Percentiles rank a stretch among this genome's conserved stretches.
These are phyloP conservation scores for Deilephila porcellus DNA, from an alignment of 2,888 invertebrate genomes.

Conservation along the genomic window DNA sequence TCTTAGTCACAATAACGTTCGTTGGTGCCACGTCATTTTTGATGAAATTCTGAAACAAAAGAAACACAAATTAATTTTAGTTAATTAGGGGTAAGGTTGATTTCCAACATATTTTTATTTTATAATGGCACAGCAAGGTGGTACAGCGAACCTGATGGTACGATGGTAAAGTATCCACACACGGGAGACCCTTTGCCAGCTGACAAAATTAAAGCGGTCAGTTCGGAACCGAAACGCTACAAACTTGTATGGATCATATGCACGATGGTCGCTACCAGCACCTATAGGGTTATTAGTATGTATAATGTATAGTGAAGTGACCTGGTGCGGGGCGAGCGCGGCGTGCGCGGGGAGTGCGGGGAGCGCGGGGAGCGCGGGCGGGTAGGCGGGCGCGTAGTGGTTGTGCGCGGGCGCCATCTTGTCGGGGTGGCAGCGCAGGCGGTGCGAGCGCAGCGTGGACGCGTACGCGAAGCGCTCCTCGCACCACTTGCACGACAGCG, in stretches of 20 bases:
- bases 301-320: background rate
- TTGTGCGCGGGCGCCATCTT: constrained; percentile 63
- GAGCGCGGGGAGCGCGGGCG: constrained; percentile 32
- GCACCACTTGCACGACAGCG: constrained; percentile 83
- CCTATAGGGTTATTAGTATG: no score
- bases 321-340: background rate
- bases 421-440: constrained; percentile 82
- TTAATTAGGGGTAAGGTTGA: no score
- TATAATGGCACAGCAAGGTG: no score
- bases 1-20: constrained; percentile 57
- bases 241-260: no score
- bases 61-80: background rate
- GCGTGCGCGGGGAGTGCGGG: background rate
- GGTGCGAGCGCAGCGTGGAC: constrained; percentile 83
- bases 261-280: no score
- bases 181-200: no score
- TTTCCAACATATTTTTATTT: no score
- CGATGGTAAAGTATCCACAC: background rate
- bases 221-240: no score
- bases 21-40: constrained; percentile 58
- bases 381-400: constrained; percentile 44
- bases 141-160: background rate
- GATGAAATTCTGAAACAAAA: constrained; percentile 67
- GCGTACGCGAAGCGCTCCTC: constrained; percentile 84
- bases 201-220: no score